Evolutionary conservation across 2,113 vertebrate genomes (phyloP).

Genomic region (Quiscalus mexicanus): DNA sequence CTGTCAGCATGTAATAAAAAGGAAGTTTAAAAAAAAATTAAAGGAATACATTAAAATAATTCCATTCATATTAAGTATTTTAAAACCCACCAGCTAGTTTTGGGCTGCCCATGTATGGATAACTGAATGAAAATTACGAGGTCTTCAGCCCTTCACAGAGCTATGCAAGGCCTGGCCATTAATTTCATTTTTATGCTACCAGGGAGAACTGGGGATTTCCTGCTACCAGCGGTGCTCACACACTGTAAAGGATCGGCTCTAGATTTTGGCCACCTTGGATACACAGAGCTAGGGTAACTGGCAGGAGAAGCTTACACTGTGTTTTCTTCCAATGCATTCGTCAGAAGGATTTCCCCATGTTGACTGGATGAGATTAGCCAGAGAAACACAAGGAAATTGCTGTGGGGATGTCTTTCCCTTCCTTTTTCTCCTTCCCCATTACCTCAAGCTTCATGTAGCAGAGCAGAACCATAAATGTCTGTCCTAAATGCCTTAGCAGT

Average conservation of each 20-base stretch:
- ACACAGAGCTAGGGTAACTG: not conserved
- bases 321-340: not conserved
- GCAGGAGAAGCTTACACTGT: not conserved
- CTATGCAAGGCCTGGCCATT: not conserved
- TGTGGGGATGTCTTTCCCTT: not conserved
- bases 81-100: slow-evolving; percentile 35
- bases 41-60: slow-evolving; percentile 55
- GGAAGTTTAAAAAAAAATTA: slow-evolving; percentile 30
- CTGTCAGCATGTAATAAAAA: slow-evolving; percentile 63
- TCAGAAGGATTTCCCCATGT: not conserved
- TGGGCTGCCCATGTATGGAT: slow-evolving; percentile 43
- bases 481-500: not conserved
- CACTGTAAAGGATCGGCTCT: not conserved
- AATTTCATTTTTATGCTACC: slow-evolving; percentile 46
- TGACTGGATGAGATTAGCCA: not conserved
- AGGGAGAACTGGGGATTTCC: slow-evolving; percentile 44
- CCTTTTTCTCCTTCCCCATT: not conserved
- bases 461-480: not conserved
- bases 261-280: not conserved
- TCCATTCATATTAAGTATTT: slow-evolving; percentile 60
- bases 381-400: not conserved
- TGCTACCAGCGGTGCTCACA: not conserved
- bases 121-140: slow-evolving; percentile 31
- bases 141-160: not conserved
- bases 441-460: not conserved